Conservation (phyloP, 2,888 invertebrate species). For the Phengaris arion region DNA sequence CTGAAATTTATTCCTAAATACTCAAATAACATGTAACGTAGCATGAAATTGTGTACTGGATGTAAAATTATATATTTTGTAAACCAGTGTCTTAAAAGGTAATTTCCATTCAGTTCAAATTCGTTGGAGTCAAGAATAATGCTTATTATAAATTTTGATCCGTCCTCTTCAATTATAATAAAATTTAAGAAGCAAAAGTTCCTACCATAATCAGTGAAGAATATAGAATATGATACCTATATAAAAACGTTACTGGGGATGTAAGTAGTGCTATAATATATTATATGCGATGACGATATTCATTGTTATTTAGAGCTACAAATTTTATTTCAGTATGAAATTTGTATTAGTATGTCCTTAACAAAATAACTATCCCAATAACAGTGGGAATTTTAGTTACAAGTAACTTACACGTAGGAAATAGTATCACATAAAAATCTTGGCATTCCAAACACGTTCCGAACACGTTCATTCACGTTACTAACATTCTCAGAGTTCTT, state of each 20-base stretch:
- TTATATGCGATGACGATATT: no score
- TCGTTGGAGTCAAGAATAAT: background rate
- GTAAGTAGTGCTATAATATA: no score
- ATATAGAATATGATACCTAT: no score
- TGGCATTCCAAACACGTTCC: constrained; percentile 12
- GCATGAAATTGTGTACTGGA: constrained; percentile 6
- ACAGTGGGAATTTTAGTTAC: background rate
- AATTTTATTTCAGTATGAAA: background rate
- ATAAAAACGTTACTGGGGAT: no score
- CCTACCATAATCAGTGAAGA: no score
- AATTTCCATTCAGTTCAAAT: background rate
- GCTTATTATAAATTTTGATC: background rate
- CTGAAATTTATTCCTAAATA: constrained; percentile 7
- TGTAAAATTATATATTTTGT: constrained; percentile 13
- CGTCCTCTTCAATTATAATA: background rate
- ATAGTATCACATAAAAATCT: background rate
- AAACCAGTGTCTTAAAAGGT: constrained; percentile 5
- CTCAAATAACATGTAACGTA: background rate
- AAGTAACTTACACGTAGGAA: background rate
- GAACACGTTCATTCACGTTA: constrained; percentile 6
- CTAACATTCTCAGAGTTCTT: constrained; percentile 1
- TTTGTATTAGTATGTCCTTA: background rate
- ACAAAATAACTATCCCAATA: background rate
- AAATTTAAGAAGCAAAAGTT: no score
- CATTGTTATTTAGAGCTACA: no score